Base-by-base conservation (phyloP, 2,888 invertebrate genomes). In the Parelbella ahira region DNA sequence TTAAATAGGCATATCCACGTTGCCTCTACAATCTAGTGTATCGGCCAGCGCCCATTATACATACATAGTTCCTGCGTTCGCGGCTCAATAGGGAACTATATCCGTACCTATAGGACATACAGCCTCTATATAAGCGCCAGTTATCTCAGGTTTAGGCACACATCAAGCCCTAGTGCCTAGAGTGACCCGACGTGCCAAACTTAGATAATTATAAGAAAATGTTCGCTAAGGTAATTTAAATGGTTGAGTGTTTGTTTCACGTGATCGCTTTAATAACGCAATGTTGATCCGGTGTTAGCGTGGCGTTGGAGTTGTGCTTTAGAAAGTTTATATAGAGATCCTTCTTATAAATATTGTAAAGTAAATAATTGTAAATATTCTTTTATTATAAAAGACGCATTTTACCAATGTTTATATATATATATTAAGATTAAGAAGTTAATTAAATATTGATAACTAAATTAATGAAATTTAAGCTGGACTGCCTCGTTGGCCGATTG, bases 71-170 rank as follows among this genome's bases (percentile, higher is more conserved):
- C 71, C 71, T 69, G 57, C 61, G n/a, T 44, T 47, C 53, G 46
- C 56, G 66, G 68, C 67, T 68, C 73, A n/a, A n/a, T 49, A 68
- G 68, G 56, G 68, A 61, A 61, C 58, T 54, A 58, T 56, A 63
- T 52, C 53, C 53, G 68, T 78, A 76, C 56, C 68, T 83, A 81
- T 84, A 83, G 74, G 66, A 68, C 71, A 73, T 60, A 60, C 63
- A 65, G 62, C 51, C 68, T 72, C 71, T 87, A 87, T 87, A 87
- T 70, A 87, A 87, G 70, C 75, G 55, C 65, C 61, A 54, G 76
- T 63, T 80, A 79, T 76, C 74, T 67, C 48, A 75, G 70, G 70
- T 72, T 86, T 83, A 57, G 81, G 72, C 73, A 86, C 86, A 84
- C 66, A 70, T 65, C 77, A 61, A 73, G 75, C 69, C 77, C 72